phyloP scores from a whole-genome alignment of 2,797 vertebrate genomes.

The Otolemur crassicaudatus region DNA sequence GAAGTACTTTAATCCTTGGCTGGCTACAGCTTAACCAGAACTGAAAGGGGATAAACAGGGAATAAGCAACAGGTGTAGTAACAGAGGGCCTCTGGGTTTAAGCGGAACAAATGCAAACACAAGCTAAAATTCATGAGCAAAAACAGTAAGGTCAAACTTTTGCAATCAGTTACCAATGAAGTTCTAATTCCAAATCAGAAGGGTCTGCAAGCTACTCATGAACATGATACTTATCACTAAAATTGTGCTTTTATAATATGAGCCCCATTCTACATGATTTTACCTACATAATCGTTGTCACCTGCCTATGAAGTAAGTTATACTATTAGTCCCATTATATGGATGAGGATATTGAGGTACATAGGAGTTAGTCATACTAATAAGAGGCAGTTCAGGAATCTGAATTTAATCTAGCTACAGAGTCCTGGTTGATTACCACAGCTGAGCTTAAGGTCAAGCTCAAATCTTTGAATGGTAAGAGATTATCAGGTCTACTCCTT shows the following conservation, averaged over 20 bases:
- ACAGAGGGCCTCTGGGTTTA: not conserved
- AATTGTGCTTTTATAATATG: not conserved
- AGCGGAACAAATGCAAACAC: not conserved
- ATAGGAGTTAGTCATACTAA: not conserved
- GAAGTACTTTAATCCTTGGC: not conserved
- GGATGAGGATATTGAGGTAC: not conserved
- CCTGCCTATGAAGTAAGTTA: not conserved
- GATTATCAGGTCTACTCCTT: not conserved
- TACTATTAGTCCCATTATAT: not conserved
- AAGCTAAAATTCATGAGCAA: not conserved
- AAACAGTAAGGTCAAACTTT: not conserved
- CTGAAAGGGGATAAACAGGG: not conserved
- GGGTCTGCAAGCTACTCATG: not conserved
- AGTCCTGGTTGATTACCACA: not conserved
- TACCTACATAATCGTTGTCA: not conserved
- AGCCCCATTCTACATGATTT: not conserved
- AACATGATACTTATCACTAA: not conserved
- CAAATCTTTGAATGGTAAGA: not conserved
- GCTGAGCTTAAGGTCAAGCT: not conserved
- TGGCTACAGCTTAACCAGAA: not conserved
- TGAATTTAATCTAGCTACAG: not conserved
- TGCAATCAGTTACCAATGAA: not conserved
- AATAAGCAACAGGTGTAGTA: not conserved
- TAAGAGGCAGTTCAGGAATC: not conserved
- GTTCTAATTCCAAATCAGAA: not conserved